Evolutionary conservation across 1,140 invertebrate genomes (phyloP).

Genomic region (Harlomillsia oculata): DNA sequence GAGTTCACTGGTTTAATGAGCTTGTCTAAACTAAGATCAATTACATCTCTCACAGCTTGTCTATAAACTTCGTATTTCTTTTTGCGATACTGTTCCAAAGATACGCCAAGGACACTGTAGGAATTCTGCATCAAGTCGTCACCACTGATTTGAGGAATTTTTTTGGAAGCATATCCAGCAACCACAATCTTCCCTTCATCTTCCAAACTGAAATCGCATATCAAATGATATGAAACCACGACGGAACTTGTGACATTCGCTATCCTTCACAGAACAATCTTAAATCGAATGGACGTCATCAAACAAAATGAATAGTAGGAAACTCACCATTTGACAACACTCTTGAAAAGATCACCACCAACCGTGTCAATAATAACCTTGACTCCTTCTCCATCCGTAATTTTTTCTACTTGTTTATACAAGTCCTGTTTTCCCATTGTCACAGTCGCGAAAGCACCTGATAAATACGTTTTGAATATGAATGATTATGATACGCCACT

Average conservation of each 20-base stretch:
- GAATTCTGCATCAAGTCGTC: constrained; percentile 38
- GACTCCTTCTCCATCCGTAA: constrained; percentile 48
- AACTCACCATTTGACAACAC: constrained; percentile 46
- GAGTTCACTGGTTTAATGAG: constrained; percentile 44
- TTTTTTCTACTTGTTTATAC: constrained; percentile 44
- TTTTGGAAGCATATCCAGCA: constrained; percentile 46
- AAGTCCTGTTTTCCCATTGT: constrained; percentile 48
- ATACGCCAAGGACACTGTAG: constrained; percentile 48
- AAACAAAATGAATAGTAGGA: constrained; percentile 38
- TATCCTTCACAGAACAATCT: too few species aligned
- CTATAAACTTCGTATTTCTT: constrained; percentile 42
- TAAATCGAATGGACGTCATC: constrained; percentile 39
- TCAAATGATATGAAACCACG: too few species aligned
- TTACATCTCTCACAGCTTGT: constrained; percentile 43
- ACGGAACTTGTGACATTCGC: too few species aligned
- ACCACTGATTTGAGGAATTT: constrained; percentile 41
- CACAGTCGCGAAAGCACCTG: constrained; percentile 51
- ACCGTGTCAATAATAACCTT: constrained; percentile 51
- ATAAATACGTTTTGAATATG: too few species aligned
- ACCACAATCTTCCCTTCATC: constrained; percentile 49
- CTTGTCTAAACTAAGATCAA: constrained; percentile 45
- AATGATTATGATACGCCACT: too few species aligned
- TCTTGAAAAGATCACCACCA: constrained; percentile 49
- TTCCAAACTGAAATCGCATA: constrained; percentile 41
- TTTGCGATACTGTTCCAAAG: constrained; percentile 45